Conservation (phyloP, 2,113 vertebrate genomes). For the Percopsis transmontana region DNA sequence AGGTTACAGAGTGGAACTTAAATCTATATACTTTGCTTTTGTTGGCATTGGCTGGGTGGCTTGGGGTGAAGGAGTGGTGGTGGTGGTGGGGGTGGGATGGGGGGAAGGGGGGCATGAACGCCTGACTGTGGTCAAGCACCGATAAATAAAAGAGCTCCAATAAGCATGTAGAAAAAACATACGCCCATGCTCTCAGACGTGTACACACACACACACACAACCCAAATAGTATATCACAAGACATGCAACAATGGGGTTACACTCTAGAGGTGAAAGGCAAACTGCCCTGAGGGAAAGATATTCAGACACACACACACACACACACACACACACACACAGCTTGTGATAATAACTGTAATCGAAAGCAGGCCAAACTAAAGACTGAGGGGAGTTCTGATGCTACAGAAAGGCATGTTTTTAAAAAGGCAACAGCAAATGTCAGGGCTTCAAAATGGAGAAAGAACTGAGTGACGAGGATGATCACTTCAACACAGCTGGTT, state of each 20-base stretch:
- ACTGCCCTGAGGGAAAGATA: constrained; percentile 52
- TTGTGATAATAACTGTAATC: constrained; percentile 78
- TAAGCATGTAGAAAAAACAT: not conserved
- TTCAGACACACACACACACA: constrained; percentile 27
- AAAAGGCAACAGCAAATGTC: constrained; percentile 51
- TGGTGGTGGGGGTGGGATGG: too few species aligned
- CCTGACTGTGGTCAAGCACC: too few species aligned
- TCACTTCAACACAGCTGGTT: constrained; percentile 69
- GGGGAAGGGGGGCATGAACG: too few species aligned
- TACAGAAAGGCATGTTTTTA: constrained; percentile 58
- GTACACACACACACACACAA: constrained; percentile 5
- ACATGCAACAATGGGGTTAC: constrained; percentile 60
- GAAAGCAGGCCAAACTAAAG: constrained; percentile 63
- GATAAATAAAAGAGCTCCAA: too few species aligned
- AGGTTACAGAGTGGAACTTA: too few species aligned
- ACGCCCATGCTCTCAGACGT: not conserved
- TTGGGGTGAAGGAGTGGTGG: too few species aligned
- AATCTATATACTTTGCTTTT: too few species aligned
- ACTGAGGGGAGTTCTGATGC: constrained; percentile 46
- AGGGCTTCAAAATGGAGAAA: constrained; percentile 41
- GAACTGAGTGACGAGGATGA: constrained; percentile 50
- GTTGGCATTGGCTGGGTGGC: too few species aligned
- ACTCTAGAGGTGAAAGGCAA: constrained; percentile 57
- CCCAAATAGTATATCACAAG: constrained; percentile 46
- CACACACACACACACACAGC: constrained; percentile 35